Evolutionary conservation across 2,113 vertebrate genomes (phyloP), one percentile per base, ranked within the genome.

Genomic region (Tympanuchus pallidicinctus): DNA sequence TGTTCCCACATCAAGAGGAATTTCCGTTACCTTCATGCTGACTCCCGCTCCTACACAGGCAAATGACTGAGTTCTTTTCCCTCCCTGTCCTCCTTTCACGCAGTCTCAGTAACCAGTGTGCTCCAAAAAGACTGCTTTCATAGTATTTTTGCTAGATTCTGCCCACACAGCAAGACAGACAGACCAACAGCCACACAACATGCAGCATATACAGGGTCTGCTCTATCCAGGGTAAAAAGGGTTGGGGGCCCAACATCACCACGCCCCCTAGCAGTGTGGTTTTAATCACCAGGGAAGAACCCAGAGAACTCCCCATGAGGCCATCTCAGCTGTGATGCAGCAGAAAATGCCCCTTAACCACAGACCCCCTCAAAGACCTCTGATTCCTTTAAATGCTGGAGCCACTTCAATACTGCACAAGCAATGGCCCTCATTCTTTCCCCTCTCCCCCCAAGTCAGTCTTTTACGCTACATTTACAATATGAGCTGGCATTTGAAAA

Each of bases 91-190:
- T 75, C 28, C 67, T 24, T 61, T 48, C 43, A 74, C 42, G 14
- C 0, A 0, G 48, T 52, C 77, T 81, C 43, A 8, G 82, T 13
- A 73, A 73, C 40, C 54, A 24, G 5, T 3, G 5, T 1, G 14
- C 43, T 40, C 21, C 75, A 54, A 19, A 82, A 42, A 69, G 38
- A 47, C 50, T 20, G 30, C 19, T 82, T 32, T 43, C 70, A 63
- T 50, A 9, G 36, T 9, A 16, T 20, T 74, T 63, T 74, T 66
- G 7, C 11, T 6, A 48, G 43, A 34, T 22, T 60, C 57, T 66
- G 64, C 54, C 60, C 21, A 16, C 19, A 22, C 8, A 1, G 1
- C 2, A 3, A 79, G 2, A 32, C 27, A 32, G 1, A 0, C 0
- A 0, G 63, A 47, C 71, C 69, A 32, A 6, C 14, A 66, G 45